Evolutionary conservation across 2,797 vertebrate genomes (phyloP), one percentile per base, ranked within the genome.

Genomic region (Tapera naevia): DNA sequence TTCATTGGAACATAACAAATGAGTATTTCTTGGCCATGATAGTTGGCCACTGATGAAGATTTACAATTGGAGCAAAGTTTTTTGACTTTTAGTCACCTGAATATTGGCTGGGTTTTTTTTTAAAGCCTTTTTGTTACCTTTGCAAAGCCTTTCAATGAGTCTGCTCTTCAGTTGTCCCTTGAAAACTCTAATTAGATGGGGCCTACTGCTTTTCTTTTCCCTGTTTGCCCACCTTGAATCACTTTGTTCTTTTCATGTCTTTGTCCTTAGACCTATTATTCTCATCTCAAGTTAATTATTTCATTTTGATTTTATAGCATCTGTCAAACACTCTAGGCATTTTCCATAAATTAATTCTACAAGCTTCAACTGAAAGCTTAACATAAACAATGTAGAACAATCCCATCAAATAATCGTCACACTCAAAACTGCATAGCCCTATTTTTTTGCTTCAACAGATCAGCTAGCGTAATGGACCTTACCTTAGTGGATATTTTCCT

Each of bases 261-360:
- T 92, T 86, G 82, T 94, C 78, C 70, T 91, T 79, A 93, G 89
- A 94, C 86, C 76, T 84, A 90, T 94, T 96, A 89, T 86, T 96
- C 89, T 83, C 64, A 91, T 95, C 82, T 86, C 73, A 88, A 92
- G 61, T 96, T 93, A 92, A 93, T 94, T 89, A 95, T 93, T 97
- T 97, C 32, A 75, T 96, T 94, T 88, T 95, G 86, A 88, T 91
- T 96, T 96, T 93, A 92, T 93, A 95, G 80, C 82, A 86, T 96
- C 88, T 94, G 88, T 95, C 96, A 95, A 95, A 96, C 76, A 94
- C 89, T 89, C 58, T 79, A 95, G 93, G 92, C 91, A 84, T 95
- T 94, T 97, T 92, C 50, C 94, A 94, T 95, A 93, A 97, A 96
- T 95, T 96, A 95, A 89, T 79, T 94, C 70, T 88, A 39, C 51